Conservation (phyloP, 2,888 invertebrate genomes). For the Sminthurinus aureus region DNA sequence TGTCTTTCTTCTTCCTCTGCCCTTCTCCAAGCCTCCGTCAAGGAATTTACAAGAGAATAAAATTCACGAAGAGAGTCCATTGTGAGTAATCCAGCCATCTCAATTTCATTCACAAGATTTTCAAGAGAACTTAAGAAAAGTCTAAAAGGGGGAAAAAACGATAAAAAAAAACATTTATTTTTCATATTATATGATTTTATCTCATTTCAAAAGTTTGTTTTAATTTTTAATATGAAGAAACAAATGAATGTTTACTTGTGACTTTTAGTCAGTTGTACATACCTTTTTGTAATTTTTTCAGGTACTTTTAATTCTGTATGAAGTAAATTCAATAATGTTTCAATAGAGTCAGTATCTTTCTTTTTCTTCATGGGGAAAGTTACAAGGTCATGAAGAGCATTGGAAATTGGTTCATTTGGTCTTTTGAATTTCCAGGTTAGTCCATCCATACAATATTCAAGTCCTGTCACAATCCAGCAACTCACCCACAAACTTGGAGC, state of each 20-base stretch:
- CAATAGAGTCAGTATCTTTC: neutral
- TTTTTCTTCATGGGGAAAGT: conserved; percentile 11
- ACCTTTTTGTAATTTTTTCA: neutral
- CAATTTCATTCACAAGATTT: conserved; percentile 74
- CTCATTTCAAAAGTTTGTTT: too few relatives aligned
- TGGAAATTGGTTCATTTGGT: neutral
- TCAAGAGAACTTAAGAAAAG: conserved; percentile 74
- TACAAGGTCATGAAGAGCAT: conserved; percentile 9
- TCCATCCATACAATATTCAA: conserved; percentile 45
- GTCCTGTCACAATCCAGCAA: conserved; percentile 50
- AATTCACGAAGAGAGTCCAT: conserved; percentile 63
- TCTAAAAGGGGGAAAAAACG: conserved; percentile 63
- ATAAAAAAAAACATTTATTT: too few relatives aligned
- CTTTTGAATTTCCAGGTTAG: conserved; percentile 8
- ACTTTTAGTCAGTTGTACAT: neutral
- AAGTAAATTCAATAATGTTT: neutral
- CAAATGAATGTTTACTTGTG: too few relatives aligned
- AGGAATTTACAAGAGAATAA: conserved; percentile 68
- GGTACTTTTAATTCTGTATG: conserved; percentile 4
- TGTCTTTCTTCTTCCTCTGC: conserved; percentile 74
- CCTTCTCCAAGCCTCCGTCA: conserved; percentile 76
- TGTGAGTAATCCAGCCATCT: conserved; percentile 64
- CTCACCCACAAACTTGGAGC: conserved; percentile 51
- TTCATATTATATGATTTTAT: too few relatives aligned
- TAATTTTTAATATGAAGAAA: too few relatives aligned